Conservation (phyloP, 2,797 vertebrate species). For the Enteromius mattozi region DNA sequence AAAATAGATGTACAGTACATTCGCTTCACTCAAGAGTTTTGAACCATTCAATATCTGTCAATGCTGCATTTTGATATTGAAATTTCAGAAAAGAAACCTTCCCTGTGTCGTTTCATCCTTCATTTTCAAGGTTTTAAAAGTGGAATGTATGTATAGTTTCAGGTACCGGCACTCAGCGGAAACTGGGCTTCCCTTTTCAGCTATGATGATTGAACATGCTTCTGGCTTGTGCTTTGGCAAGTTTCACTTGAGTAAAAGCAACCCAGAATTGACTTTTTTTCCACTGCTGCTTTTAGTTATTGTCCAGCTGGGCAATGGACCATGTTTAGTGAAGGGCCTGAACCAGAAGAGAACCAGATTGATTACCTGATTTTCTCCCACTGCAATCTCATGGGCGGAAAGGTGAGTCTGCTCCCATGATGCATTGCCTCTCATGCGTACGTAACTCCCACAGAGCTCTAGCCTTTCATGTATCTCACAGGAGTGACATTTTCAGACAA, state of each 20-base stretch:
- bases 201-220: conserved; percentile 16
- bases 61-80: not conserved
- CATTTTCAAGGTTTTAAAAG: conserved; percentile 1
- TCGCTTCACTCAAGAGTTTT: not conserved
- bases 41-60: not conserved
- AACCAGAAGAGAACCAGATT: conserved; percentile 22
- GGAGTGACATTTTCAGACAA: conserved; percentile 1
- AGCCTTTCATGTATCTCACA: not conserved
- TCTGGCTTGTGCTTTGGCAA: not conserved
- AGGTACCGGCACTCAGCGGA: not conserved
- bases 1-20: not conserved
- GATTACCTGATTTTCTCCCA: conserved; percentile 30
- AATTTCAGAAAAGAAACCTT: not conserved
- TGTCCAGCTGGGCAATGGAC: conserved; percentile 24
- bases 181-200: not conserved
- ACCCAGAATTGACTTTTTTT: conserved; percentile 12
- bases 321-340: conserved; percentile 29
- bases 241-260: conserved; percentile 21
- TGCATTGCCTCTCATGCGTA: conserved; percentile 25
- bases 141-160: conserved; percentile 19
- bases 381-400: conserved; percentile 35
- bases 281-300: conserved; percentile 21
- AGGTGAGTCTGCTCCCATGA: conserved; percentile 33
- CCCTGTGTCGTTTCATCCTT: not conserved
- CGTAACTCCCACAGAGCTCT: conserved; percentile 15